Base-by-base conservation (phyloP, 2,113 vertebrate genomes). In the Daubentonia madagascariensis region DNA sequence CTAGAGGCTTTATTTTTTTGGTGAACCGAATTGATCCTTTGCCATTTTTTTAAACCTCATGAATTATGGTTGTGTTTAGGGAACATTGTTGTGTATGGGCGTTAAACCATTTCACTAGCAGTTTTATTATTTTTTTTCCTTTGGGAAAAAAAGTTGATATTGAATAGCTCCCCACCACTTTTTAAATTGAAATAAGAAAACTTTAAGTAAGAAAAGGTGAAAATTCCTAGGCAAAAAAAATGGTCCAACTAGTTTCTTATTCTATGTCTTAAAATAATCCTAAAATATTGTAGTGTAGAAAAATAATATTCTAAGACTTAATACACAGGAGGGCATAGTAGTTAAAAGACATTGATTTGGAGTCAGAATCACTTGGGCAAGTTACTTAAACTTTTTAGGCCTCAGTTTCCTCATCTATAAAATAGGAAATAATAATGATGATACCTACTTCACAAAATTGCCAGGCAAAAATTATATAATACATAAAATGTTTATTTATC, bases 181-280 rank as follows among this genome's bases (percentile, higher is more conserved):
- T 95, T 85, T 50, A 72, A 73, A 70, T 91, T 80, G 86, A 97
- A 94, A 65, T 92, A 80, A 35, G 23, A 48, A 85, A 90, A 84
- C 91, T 48, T 45, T 79, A 57, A 79, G 12, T 88, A 80, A 70
- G 57, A 25, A 89, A 73, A 86, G 7, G 1, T 91, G 23, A 90
- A 85, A 95, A 75, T 61, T 70, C 23, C 50, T 94, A 72, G 61
- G 50, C 20, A n/a, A 70, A 78, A 28, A 30, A 72, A n/a, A 17
- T 30, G 0, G 8, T 28, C 30, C 6, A 45, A 37, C 10, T 67
- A 87, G 54, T 87, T 54, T 90, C 92, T 85, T 91, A 73, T 79
- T 79, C 8, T 81, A 30, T 37, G 61, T 68, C 50, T 89, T 88
- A 94, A 96, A 85, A 85, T 95, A 87, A 88, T 68, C 23, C 48